Base-by-base conservation (phyloP, 2,888 invertebrate species). In the Amaurobius ferox region DNA sequence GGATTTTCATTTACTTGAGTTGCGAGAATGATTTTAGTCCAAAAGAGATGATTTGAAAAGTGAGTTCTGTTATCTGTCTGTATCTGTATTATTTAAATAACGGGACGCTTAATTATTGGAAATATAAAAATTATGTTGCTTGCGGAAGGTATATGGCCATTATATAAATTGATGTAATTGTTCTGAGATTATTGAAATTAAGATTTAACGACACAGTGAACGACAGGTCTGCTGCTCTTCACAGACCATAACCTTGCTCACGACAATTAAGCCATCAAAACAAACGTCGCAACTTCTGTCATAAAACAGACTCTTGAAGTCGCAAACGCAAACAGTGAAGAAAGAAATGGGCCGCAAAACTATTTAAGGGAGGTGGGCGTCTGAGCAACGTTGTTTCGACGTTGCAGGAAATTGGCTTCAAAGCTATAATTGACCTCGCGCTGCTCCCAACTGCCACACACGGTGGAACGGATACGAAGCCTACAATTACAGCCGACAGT, bases 391-490 rank as follows among this genome's bases (percentile, higher is more conserved):
- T 81, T 73, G 68, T 81, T 73, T 68, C 80, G 74, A 81, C 80
- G 73, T 62, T 70, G 35, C 81, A 83, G 81, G 81, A 83, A 83
- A 83, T 83, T 83, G 81, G 62, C 81, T 70, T 83, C 81, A 83
- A 70, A 70, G 29, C 81, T 83, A 76, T 83, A 83, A 83, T 83
- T 83, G 81, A 83, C 81, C 81, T 64, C 39, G 16, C 61, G 26
- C 55, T 71, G 61, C 71, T 32, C 19, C 35, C 19, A 29, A 16
- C 23, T 62, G 74, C 80, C 80, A 81, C 80, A 81, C 80, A 74
- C 80, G 62, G 67, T 44, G 62, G 66, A 68, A 44, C 74, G 80
- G 80, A 80, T 80, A 40, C 66, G 67, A 73, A 66, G n/a, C 80
- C 80, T 68, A 67, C 76, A 83, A 83, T 83, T 83, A 83, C 70